Evolutionary conservation across 2,797 vertebrate species (phyloP), one percentile per base, ranked within the genome.

Genomic region (Loriculus beryllinus): DNA sequence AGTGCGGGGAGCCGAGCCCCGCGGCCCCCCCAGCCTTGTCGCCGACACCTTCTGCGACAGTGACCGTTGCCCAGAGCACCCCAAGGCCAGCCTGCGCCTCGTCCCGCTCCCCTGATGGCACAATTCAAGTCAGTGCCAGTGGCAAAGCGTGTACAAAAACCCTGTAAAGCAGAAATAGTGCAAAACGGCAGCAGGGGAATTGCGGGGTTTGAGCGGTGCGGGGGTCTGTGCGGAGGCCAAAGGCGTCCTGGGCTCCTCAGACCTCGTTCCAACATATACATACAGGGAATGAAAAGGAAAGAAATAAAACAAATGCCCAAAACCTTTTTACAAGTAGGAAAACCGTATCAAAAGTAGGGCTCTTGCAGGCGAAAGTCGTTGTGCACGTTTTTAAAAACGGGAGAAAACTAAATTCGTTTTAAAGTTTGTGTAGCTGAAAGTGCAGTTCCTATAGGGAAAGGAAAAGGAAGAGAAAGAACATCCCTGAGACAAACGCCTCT

Each of bases 91-190:
- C 42, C 69, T 12, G 42, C 15, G 3, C 77, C 84, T 72, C 39
- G 2, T 26, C 81, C 43, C 51, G 6, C 75, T 40, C 31, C 4
- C 23, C 77, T 6, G 43, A 6, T 4, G 51, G 45, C 81, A 3
- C 45, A 28, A 16, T 25, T 17, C 7, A n/a, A 33, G 67, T 3
- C 62, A 9, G 54, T 11, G 33, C 54, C 2, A 3, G 57, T 6
- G 54, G 43, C 60, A 16, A 59, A 85, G 77, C 4, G 31, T 16
- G 52, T 52, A 14, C 75, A 75, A 79, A 82, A 93, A 92, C 96
- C 91, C 95, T 93, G 95, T 91, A 49, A 75, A 85, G 75, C 71
- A 62, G 94, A 48, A 15, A 95, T 97, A 97, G 97, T 97, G 97
- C 97, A 97, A 98, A 96, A 92, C 9, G 92, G 90, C 33, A 71